phyloP scores from a whole-genome alignment of 1,140 invertebrate genomes.

The Aporrectodea caliginosa region DNA sequence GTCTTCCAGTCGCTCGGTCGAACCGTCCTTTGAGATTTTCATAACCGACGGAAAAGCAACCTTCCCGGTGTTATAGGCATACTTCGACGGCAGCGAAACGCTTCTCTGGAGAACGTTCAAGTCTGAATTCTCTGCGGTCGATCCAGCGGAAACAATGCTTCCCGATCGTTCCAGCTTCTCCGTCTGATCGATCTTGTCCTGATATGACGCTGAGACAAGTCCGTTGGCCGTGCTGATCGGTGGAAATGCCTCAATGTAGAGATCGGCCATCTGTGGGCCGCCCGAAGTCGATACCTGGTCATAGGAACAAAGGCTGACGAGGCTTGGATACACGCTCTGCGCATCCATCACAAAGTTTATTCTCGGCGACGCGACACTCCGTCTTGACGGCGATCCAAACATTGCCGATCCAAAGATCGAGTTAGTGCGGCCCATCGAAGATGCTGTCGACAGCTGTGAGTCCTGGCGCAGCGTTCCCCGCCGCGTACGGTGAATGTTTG shows the following conservation, averaged over 20 bases:
- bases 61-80: not conserved
- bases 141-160: not conserved
- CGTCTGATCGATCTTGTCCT: constrained; percentile 1
- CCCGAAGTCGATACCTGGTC: not conserved
- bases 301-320: constrained; percentile 8
- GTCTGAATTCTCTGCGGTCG: not conserved
- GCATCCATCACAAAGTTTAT: constrained; percentile 19
- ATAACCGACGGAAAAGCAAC: not conserved
- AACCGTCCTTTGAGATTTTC: not conserved
- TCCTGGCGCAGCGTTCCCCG: not conserved
- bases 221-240: not conserved
- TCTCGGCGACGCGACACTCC: constrained; percentile 7
- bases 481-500: not conserved
- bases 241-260: not conserved
- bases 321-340: constrained; percentile 11
- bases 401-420: constrained; percentile 8
- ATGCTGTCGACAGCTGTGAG: not conserved
- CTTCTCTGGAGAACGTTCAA: not conserved
- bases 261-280: not conserved
- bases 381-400: constrained; percentile 7
- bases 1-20: not conserved
- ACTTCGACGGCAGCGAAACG: constrained; percentile 9
- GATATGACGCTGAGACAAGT: not conserved
- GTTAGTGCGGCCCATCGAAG: not conserved
- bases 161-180: not conserved